A percentile compares a stretch with the other conserved stretches of the same genome.
phyloP scores from a whole-genome alignment of 2,113 vertebrate species.

The Eurypyga helias region DNA sequence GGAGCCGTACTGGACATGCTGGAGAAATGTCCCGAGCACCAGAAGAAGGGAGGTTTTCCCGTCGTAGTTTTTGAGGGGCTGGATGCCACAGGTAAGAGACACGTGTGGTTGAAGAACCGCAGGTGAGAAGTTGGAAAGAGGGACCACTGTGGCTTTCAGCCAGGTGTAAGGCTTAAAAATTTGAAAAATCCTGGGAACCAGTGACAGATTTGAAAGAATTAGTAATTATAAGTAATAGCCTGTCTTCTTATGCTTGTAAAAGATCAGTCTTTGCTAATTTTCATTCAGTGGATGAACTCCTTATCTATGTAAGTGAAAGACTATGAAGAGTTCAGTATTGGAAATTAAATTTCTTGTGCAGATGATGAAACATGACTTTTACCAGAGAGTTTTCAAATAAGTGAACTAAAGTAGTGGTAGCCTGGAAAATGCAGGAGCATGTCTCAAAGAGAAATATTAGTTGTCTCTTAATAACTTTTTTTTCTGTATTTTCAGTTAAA shows the following conservation, averaged over 20 bases:
- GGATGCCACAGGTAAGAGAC: constrained; percentile 90
- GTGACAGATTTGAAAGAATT: neutral
- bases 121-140: neutral
- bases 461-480: neutral
- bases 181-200: neutral
- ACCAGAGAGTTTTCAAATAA: neutral
- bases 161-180: neutral
- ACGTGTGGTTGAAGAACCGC: accelerated
- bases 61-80: constrained; percentile 91
- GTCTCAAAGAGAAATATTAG: neutral
- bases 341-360: neutral
- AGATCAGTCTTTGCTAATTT: neutral
- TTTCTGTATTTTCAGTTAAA: neutral
- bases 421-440: neutral
- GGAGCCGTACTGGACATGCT: constrained; percentile 77
- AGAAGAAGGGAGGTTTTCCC: constrained; percentile 79
- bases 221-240: neutral
- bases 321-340: neutral
- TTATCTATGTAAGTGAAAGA: neutral
- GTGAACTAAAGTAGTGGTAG: neutral
- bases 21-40: constrained; percentile 60
- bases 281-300: neutral
- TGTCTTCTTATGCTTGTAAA: neutral
- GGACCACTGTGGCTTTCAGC: neutral
- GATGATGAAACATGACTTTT: neutral